Evolutionary conservation across 2,113 vertebrate species (phyloP).

Genomic region (Erythrocercus mccallii): DNA sequence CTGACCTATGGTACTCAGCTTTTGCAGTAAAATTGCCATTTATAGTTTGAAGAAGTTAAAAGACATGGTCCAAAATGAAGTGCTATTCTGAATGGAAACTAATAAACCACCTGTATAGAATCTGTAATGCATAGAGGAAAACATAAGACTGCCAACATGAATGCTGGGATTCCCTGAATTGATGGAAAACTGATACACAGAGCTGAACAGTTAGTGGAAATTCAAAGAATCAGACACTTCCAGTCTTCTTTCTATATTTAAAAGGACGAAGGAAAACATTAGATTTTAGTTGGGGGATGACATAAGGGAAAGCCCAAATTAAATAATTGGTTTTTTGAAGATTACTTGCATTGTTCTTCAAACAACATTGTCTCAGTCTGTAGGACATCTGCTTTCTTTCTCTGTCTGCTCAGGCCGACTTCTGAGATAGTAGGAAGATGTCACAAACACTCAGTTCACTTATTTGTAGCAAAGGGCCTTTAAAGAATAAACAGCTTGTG

Average conservation of each 20-base stretch:
- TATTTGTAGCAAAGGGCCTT: slow-evolving; percentile 33
- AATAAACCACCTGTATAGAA: not conserved
- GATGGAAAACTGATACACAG: not conserved
- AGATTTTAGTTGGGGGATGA: not conserved
- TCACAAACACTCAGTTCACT: slow-evolving; percentile 23
- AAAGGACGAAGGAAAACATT: slow-evolving; percentile 1
- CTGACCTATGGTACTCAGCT: not conserved
- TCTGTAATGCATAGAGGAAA: not conserved
- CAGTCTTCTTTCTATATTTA: not conserved
- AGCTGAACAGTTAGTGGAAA: not conserved
- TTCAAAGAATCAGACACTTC: not conserved
- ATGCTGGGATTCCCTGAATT: not conserved
- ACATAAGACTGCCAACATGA: not conserved
- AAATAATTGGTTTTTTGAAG: not conserved
- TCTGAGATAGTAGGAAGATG: slow-evolving; percentile 30
- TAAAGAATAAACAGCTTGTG: slow-evolving; percentile 56
- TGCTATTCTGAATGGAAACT: not conserved
- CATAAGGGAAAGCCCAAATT: not conserved
- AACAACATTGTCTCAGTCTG: not conserved
- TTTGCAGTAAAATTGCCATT: not conserved
- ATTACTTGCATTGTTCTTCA: slow-evolving; percentile 11
- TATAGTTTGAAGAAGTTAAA: not conserved
- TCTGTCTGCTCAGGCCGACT: not conserved
- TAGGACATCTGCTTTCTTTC: slow-evolving; percentile 17
- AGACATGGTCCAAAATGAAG: not conserved